These are phyloP conservation scores for Blera fallax DNA, from an alignment of 2,888 invertebrate species.

Conservation along the genomic window DNA sequence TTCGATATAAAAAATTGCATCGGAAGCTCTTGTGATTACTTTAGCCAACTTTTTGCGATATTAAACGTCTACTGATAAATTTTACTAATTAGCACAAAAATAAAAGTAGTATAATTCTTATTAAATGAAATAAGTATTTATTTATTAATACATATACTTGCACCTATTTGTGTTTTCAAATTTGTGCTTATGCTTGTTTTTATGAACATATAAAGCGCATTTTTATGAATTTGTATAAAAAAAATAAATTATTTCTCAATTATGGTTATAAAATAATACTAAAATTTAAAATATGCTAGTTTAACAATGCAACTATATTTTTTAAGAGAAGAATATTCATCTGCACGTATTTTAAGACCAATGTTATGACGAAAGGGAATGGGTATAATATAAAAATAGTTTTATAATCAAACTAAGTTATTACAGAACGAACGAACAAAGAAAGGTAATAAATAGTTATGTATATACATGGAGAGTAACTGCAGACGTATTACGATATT, in stretches of 20 bases:
- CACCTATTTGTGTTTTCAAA: constrained; percentile 31
- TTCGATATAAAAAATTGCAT: no score
- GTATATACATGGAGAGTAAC: constrained; percentile 39
- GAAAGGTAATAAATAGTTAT: constrained; percentile 38
- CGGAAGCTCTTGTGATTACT: no score
- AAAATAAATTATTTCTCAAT: constrained; percentile 40
- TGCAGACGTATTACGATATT: constrained; percentile 15
- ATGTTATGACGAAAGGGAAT: constrained; percentile 13
- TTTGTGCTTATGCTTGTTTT: constrained; percentile 42
- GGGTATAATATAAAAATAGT: constrained; percentile 16
- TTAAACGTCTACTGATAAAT: no score
- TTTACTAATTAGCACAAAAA: no score
- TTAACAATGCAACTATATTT: constrained; percentile 11
- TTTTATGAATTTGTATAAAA: constrained; percentile 45
- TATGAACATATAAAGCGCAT: constrained; percentile 45
- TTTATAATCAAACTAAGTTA: constrained; percentile 6
- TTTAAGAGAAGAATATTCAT: background rate
- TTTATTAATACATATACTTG: constrained; percentile 36
- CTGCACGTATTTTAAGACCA: background rate
- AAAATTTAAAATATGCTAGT: constrained; percentile 38
- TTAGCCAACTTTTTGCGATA: no score
- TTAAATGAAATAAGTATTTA: constrained; percentile 10
- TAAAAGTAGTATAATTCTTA: background rate
- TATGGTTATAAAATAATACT: constrained; percentile 43
- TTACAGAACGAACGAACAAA: background rate